phyloP scores from a whole-genome alignment of 2,888 invertebrate genomes.

The Barypeithes pellucidus region DNA sequence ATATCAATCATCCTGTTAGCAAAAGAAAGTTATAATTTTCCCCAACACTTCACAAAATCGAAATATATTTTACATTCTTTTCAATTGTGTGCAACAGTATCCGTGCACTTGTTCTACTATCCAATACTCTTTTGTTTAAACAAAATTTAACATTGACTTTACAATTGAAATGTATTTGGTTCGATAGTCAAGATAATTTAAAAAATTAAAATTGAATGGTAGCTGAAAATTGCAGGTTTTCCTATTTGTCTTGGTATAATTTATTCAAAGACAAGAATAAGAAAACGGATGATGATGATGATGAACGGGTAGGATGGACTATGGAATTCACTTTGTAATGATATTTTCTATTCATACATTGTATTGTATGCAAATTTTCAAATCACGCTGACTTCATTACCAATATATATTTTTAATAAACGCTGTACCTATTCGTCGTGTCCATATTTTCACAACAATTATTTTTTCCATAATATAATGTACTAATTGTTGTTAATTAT shows the following conservation, averaged over 20 bases:
- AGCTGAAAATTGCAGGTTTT: slow-evolving; percentile 7
- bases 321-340: neutral
- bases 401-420: neutral
- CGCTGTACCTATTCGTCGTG: neutral
- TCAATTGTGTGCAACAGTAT: slow-evolving; percentile 1
- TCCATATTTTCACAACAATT: too few species aligned
- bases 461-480: too few species aligned
- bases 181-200: neutral
- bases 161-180: slow-evolving; percentile 2
- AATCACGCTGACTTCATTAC: neutral
- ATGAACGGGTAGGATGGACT: slow-evolving; percentile 2
- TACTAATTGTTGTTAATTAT: too few species aligned
- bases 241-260: neutral
- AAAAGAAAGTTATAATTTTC: slow-evolving; percentile 20
- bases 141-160: slow-evolving; percentile 13
- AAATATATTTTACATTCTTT: slow-evolving; percentile 4
- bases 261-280: slow-evolving; percentile 1
- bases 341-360: neutral
- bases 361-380: neutral
- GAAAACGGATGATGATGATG: neutral
- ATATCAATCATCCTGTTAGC: too few species aligned
- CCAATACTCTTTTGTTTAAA: slow-evolving; percentile 22
- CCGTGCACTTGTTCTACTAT: slow-evolving; percentile 10
- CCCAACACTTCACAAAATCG: neutral
- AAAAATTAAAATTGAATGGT: slow-evolving; percentile 7